Base-by-base conservation (phyloP, 2,113 vertebrate genomes). In the Bambusicola thoracicus region DNA sequence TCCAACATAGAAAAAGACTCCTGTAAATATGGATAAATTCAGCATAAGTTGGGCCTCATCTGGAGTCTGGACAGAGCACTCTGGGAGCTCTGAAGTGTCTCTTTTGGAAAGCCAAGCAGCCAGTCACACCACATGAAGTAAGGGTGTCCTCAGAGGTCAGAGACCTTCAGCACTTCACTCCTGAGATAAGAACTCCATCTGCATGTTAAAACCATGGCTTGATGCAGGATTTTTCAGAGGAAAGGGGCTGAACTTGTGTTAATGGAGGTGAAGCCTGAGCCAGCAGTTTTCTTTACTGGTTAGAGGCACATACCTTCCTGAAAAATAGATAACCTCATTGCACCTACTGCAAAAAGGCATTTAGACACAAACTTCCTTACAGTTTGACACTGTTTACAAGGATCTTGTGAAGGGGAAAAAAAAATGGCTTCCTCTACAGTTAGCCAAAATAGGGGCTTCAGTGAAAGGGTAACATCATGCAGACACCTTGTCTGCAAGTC, bases 41-140 rank as follows among this genome's bases (percentile, higher is more conserved):
- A 73, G 44, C 22, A 38, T 55, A 16, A 19, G 44, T 8, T 53
- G 13, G 49, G 34, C 21, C 76, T 59, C 22, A 11, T 8, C 7
- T n/a, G 16, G 18, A 8, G 4, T 38, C 53, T 41, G 66, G 24
- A n/a, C 25, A 48, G 30, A 72, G 25, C 8, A 19, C 13, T 22
- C 8, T 7, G 0, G 30, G 36, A 34, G 53, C 12, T 24, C 2
- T 53, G 2, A 25, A 49, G 22, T 4, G 6, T 13, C 27, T 49
- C 41, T 38, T 49, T 32, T 20, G n/a, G 34, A 67, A 56, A 69
- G 24, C 48, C 68, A 67, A 22, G 25, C 21, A 62, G 21, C 40
- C 36, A 25, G 32, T 62, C 40, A 13, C 53, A 43, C 30, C 51
- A 36, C 14, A 18, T 16, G 3, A 56, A 16, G 36, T 11, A 16